Base-by-base conservation (phyloP, 1,140 invertebrate species). In the Medauroidea extradentata region DNA sequence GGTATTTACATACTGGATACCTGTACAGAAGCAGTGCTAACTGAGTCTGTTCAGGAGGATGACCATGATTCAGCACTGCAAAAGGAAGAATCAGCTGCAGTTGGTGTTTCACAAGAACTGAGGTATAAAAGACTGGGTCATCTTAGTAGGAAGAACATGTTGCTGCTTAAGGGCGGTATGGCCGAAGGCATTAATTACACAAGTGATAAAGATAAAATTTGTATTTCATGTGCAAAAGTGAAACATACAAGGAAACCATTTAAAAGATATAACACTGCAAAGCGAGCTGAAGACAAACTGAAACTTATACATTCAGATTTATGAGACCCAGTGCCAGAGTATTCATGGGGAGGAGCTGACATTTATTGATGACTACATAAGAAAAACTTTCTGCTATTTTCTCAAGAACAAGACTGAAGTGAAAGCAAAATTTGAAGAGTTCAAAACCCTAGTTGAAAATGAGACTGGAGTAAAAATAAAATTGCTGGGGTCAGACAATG, bases 341-440 rank as follows among this genome's bases (percentile, higher is more conserved):
- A 18, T 21, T 75, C 72, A 2, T 41, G 71, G 27, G 71, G 73
- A 29, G 70, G 69, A n/a, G 67, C 68, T 77, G 1, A 74, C 77
- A 0, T 75, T 79, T 29, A 76, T 74, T 3, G 76, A 80, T 65
- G 75, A 79, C 24, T 74, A 53, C 51, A 67, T 71, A 7, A 63
- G 71, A 41, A 75, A 73, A 65, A 67, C 69, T 57, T 68, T 65
- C 58, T 66, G 75, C n/a, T 69, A 72, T 54, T 64, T 78, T 48
- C 48, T 79, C n/a, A 71, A 69, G 41, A 63, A 66, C 2, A 79
- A 78, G 66, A 65, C 49, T 50, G 66, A 75, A 29, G 72, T 56
- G 14, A 44, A 44, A 13, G 24, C 11, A 23, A 56, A 56, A 27
- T 56, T 56, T 29, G 21, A 23, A 23, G 53, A 56, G 34, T 50